Conservation (phyloP, 2,113 vertebrate species). For the Agapornis roseicollis region DNA sequence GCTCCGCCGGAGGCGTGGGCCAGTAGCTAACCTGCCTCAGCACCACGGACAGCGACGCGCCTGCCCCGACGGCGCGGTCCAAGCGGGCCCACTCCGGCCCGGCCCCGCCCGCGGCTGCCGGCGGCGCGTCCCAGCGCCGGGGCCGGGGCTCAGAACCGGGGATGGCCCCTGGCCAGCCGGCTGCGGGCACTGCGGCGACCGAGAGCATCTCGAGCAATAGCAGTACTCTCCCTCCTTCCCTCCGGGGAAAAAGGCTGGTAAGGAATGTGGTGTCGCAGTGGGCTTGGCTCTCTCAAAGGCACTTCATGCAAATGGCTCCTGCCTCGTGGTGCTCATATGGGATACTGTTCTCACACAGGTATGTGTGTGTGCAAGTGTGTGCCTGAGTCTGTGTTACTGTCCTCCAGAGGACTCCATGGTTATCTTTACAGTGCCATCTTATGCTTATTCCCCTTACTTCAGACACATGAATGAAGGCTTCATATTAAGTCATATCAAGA, state of each 20-base stretch:
- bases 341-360: background rate
- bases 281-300: background rate
- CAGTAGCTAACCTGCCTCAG: background rate
- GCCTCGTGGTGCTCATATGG: accelerated
- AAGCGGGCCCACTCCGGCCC: no score
- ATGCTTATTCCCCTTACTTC: accelerated
- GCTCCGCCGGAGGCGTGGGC: accelerated
- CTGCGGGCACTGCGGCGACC: background rate
- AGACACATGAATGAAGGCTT: background rate
- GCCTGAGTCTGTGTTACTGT: background rate
- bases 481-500: background rate
- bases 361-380: no score
- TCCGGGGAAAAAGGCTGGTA: accelerated
- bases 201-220: background rate
- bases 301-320: background rate
- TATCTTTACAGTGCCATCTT: background rate
- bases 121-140: no score
- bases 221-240: accelerated
- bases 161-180: background rate
- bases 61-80: background rate
- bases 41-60: slow-evolving; percentile 28
- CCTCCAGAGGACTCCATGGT: accelerated
- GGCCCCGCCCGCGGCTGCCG: background rate
- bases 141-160: no score
- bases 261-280: accelerated